phyloP scores from a whole-genome alignment of 2,113 vertebrate species.

The Trogon melanurus region DNA sequence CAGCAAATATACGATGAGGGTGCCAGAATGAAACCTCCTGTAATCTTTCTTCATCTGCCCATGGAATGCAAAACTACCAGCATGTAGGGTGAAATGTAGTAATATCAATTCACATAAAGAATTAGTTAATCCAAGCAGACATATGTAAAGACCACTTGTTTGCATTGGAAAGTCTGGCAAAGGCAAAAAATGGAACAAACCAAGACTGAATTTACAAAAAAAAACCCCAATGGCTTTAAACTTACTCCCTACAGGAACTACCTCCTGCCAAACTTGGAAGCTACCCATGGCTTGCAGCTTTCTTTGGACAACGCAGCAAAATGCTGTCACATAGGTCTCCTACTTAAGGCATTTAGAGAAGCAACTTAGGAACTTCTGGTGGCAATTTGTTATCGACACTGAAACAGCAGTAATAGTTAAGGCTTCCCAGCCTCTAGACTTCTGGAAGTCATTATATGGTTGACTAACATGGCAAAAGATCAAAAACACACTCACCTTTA shows the following conservation, averaged over 20 bases:
- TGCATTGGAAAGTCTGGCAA: not conserved
- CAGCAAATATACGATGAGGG: not conserved
- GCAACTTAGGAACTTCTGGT: not conserved
- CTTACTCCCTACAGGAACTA: not conserved
- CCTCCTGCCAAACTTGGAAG: not conserved
- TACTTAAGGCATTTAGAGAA: not conserved
- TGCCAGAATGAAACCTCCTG: not conserved
- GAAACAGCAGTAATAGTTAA: not conserved
- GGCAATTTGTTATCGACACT: not conserved
- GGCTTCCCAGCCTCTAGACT: not conserved
- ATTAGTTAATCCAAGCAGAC: not conserved
- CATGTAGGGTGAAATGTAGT: not conserved
- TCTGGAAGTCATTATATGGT: constrained; percentile 1
- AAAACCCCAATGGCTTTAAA: not conserved
- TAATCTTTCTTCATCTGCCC: not conserved
- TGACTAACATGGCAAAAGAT: constrained; percentile 18
- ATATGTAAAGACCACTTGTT: not conserved
- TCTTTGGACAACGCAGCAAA: not conserved
- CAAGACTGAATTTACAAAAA: not conserved
- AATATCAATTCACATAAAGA: not conserved
- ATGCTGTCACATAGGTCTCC: not conserved
- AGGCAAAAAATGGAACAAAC: not conserved
- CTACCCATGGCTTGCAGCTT: not conserved
- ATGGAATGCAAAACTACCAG: not conserved
- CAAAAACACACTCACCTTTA: constrained; percentile 8